Percentiles rank a stretch among this genome's conserved stretches.
Evolutionary conservation across 2,888 invertebrate species (phyloP).

Genomic region (Rhingia campestris): DNA sequence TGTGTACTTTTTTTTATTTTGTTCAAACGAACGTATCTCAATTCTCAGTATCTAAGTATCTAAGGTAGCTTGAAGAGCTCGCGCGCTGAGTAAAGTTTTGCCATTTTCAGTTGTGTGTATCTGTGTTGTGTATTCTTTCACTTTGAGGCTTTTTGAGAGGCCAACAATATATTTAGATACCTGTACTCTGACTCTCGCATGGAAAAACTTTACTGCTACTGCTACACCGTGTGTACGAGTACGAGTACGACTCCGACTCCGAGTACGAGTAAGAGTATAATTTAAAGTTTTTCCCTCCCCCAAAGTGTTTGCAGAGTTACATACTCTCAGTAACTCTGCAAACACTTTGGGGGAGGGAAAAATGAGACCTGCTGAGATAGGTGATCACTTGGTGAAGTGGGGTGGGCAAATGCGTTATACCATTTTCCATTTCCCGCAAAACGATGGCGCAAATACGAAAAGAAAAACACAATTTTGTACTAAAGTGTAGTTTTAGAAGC

Average conservation of each 20-base stretch:
- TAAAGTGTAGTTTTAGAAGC: conserved; percentile 35
- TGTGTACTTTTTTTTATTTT: not conserved
- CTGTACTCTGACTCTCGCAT: conserved; percentile 25
- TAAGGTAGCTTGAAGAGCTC: conserved; percentile 63
- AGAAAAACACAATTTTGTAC: conserved; percentile 24
- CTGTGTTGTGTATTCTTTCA: conserved; percentile 66
- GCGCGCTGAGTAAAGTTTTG: conserved; percentile 60
- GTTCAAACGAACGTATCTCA: conserved; percentile 30
- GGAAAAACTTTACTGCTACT: conserved; percentile 61
- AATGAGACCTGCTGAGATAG: conserved; percentile 53
- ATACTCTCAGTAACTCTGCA: too few species aligned
- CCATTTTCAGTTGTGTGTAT: conserved; percentile 48
- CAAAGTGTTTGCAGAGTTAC: conserved; percentile 37
- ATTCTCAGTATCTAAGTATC: conserved; percentile 49
- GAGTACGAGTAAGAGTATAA: not conserved
- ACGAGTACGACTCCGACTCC: too few species aligned
- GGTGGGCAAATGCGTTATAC: conserved; percentile 25
- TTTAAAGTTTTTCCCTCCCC: conserved; percentile 29
- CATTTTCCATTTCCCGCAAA: conserved; percentile 48
- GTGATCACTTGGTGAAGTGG: conserved; percentile 62
- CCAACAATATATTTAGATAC: conserved; percentile 36
- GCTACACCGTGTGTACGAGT: not conserved
- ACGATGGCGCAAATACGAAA: conserved; percentile 8
- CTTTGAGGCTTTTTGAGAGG: conserved; percentile 70
- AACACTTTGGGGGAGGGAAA: too few species aligned